Conservation (phyloP, 2,113 vertebrate genomes). For the Agelaius phoeniceus region DNA sequence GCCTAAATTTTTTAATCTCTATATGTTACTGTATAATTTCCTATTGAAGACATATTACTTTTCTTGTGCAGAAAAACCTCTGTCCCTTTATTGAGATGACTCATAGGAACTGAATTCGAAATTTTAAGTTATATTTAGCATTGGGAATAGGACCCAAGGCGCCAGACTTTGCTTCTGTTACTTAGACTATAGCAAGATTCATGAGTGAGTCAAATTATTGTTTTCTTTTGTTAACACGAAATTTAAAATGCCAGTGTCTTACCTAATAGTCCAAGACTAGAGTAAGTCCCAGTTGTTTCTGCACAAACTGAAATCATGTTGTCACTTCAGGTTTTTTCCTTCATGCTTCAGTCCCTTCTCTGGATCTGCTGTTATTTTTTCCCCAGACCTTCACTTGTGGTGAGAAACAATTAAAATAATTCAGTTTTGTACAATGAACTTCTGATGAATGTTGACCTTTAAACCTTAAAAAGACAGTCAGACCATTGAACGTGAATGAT, state of each 20-base stretch:
- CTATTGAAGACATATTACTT: background rate
- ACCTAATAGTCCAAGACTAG: background rate
- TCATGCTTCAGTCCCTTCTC: background rate
- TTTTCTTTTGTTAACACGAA: background rate
- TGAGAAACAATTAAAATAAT: background rate
- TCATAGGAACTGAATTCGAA: background rate
- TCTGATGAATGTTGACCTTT: background rate
- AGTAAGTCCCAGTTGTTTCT: background rate
- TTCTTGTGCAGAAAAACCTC: background rate
- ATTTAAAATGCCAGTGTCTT: background rate
- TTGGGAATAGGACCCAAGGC: background rate
- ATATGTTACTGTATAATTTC: background rate
- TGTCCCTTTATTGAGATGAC: background rate
- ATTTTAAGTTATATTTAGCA: background rate
- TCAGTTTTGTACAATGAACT: background rate
- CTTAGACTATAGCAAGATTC: background rate
- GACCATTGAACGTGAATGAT: background rate
- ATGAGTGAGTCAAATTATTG: background rate
- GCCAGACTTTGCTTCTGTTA: background rate
- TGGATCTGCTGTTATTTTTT: background rate
- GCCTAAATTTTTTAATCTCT: background rate
- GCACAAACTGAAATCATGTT: background rate
- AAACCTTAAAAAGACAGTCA: background rate
- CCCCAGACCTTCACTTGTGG: background rate
- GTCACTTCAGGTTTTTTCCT: background rate